These are phyloP conservation scores for Papilio protenor DNA, from an alignment of 2,888 invertebrate genomes.

Conservation along the genomic window DNA sequence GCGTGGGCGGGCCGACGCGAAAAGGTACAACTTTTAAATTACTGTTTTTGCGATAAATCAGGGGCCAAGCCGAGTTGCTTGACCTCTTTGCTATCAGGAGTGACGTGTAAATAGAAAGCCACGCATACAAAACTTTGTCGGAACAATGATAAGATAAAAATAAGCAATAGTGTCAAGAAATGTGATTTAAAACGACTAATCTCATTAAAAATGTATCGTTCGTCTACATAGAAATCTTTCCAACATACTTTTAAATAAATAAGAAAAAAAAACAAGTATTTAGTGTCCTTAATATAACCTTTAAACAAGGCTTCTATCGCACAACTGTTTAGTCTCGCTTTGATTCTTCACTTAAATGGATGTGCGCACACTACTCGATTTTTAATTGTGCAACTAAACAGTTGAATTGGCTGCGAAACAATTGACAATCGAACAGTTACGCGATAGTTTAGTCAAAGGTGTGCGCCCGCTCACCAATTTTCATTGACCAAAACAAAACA, in stretches of 20 bases:
- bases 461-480: background rate
- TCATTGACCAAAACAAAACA: conserved; percentile 20
- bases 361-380: too few relatives aligned
- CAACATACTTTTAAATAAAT: too few relatives aligned
- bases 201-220: too few relatives aligned
- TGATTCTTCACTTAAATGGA: too few relatives aligned
- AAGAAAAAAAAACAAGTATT: background rate
- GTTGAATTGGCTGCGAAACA: too few relatives aligned
- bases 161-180: background rate
- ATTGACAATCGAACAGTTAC: too few relatives aligned
- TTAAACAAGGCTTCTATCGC: too few relatives aligned
- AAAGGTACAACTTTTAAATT: conserved; percentile 54
- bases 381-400: too few relatives aligned
- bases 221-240: too few relatives aligned
- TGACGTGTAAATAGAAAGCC: conserved; percentile 39
- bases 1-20: conserved; percentile 52
- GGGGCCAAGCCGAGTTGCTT: conserved; percentile 42
- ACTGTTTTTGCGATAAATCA: conserved; percentile 55
- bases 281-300: background rate
- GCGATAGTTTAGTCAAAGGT: background rate
- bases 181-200: too few relatives aligned
- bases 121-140: background rate
- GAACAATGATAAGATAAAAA: background rate
- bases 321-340: too few relatives aligned
- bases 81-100: conserved; percentile 34